Evolutionary conservation across 2,888 invertebrate genomes (phyloP).

Genomic region (Cerastoderma edule): DNA sequence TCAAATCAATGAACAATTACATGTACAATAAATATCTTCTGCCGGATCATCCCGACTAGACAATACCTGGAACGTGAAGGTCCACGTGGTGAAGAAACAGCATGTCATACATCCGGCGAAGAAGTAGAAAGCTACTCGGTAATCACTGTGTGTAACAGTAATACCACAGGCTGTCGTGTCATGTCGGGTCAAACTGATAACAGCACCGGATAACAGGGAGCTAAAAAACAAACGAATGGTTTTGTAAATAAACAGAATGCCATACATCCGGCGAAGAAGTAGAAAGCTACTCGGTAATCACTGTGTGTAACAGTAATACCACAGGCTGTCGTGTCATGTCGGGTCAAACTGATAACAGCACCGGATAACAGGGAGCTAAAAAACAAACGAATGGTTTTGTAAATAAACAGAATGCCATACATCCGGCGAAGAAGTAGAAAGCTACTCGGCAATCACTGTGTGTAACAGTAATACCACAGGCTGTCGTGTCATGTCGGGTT

Average conservation of each 20-base stretch:
- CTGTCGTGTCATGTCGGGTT: constrained; percentile 28
- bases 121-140: constrained; percentile 61
- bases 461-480: constrained; percentile 50
- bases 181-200: constrained; percentile 52
- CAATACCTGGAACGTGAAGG: constrained; percentile 63
- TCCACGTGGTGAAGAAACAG: constrained; percentile 50
- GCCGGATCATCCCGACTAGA: too few species aligned
- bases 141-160: constrained; percentile 53
- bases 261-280: constrained; percentile 63
- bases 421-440: constrained; percentile 62
- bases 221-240: constrained; percentile 31
- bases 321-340: constrained; percentile 37
- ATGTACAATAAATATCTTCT: too few species aligned
- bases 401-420: constrained; percentile 55
- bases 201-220: constrained; percentile 54
- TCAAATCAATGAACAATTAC: too few species aligned
- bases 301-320: constrained; percentile 49
- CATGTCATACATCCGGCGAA: constrained; percentile 63
- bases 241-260: constrained; percentile 52
- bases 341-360: constrained; percentile 45
- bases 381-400: neutral
- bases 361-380: constrained; percentile 56
- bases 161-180: constrained; percentile 49
- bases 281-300: constrained; percentile 63
- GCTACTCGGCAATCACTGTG: constrained; percentile 62